Percentiles rank a stretch among this genome's conserved stretches.
Conservation (phyloP, 2,113 vertebrate species). For the Neogobius melanostomus region DNA sequence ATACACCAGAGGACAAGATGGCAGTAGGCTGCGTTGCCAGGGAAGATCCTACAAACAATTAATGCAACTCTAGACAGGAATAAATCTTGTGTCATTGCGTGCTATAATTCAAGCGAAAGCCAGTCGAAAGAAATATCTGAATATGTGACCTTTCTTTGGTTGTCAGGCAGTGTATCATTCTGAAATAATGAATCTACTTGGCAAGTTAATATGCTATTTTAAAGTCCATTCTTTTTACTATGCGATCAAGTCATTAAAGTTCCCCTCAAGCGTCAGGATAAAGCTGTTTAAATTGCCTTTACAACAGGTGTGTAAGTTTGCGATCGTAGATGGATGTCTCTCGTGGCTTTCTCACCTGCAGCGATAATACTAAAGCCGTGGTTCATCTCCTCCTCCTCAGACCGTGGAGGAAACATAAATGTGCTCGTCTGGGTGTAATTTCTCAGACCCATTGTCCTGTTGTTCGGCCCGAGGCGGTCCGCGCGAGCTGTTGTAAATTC, state of each 20-base stretch:
- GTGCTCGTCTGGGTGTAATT: slow-evolving; percentile 27
- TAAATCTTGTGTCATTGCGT: no score
- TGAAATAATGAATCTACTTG: no score
- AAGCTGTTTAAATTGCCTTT: background rate
- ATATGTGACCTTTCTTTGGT: no score
- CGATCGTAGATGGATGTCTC: background rate
- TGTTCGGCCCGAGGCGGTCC: slow-evolving; percentile 31
- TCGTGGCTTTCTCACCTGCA: background rate
- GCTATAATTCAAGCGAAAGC: no score
- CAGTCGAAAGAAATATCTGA: no score
- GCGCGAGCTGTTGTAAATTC: slow-evolving; percentile 54
- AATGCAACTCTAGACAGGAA: no score
- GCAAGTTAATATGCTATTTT: background rate
- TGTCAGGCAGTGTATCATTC: no score
- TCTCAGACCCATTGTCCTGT: slow-evolving; percentile 41
- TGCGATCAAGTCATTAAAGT: background rate
- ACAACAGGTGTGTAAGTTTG: background rate
- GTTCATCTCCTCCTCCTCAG: slow-evolving; percentile 17
- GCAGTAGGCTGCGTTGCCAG: no score
- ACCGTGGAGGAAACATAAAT: slow-evolving; percentile 13
- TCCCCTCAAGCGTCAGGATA: background rate
- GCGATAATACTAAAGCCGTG: slow-evolving; percentile 12
- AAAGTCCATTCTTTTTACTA: background rate
- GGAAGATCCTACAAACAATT: no score
- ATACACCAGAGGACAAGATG: no score